Base-by-base conservation (phyloP, 2,797 vertebrate genomes). In the Danionella dracula region DNA sequence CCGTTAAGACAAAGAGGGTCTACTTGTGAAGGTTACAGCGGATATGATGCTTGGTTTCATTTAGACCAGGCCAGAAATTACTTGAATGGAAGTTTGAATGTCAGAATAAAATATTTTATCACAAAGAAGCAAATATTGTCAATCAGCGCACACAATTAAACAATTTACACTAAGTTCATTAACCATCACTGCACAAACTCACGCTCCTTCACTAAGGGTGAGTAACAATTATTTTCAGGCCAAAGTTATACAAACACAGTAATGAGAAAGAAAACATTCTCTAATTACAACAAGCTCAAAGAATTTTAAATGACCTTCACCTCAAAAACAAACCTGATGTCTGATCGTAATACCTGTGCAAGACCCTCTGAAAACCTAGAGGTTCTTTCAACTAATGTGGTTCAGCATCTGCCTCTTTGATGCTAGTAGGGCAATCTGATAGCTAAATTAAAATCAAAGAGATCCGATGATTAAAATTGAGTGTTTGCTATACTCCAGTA, bases 31-130 rank as follows among this genome's bases (percentile, higher is more conserved):
- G 27, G 42, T 49, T 37, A 29, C 16, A 38, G 15, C 37, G 19
- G 17, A 46, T 44, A 35, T 29, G 21, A 38, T 21, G n/a, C n/a
- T n/a, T n/a, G 20, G 11, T 46, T 37, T 46, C 11, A 65, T 55
- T 19, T 45, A 13, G 12, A 19, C 45, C 31, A 13, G 7, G 21
- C 23, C 41, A 27, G 15, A 4, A 35, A 54, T 54, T n/a, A 7
- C 27, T 42, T 44, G 34, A 40, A 65, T 65, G 44, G 54, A 55
- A 65, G 32, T 27, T 16, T 27, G 62, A 8, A 34, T 54, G 27
- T n/a, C 42, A 23, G 53, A 40, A 51, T 23, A 53, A 62, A 65
- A 68, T 55, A 13, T 32, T 64, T 65, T 55, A 71, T 68, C 68
- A 68, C 13, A 61, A 27, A 20, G 32, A 4, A 67, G 13, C 20